phyloP scores from a whole-genome alignment of 2,797 vertebrate genomes.

The Karalla daura region DNA sequence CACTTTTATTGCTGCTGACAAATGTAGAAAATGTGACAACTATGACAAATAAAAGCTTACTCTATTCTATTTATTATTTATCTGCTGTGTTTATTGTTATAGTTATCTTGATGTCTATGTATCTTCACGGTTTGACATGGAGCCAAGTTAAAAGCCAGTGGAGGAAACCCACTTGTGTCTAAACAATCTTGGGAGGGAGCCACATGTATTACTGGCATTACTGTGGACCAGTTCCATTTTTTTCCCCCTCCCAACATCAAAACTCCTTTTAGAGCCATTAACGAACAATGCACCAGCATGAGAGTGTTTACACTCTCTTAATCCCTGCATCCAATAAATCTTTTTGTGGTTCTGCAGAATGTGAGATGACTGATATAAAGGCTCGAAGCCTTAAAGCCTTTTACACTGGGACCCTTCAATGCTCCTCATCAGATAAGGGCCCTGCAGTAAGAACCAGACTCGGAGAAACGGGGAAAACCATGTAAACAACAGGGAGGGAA shows the following conservation, averaged over 20 bases:
- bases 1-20: too few relatives aligned
- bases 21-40: too few relatives aligned
- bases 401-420: conserved; percentile 1
- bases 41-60: too few relatives aligned
- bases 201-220: not conserved
- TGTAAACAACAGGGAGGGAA: conserved; percentile 28
- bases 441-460: not conserved
- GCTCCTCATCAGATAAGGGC: not conserved
- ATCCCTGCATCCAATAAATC: not conserved
- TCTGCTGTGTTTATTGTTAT: too few relatives aligned
- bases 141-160: too few relatives aligned
- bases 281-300: conserved; percentile 3
- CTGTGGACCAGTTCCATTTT: not conserved
- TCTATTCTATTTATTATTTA: too few relatives aligned
- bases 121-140: too few relatives aligned
- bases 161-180: too few relatives aligned
- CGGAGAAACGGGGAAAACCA: conserved; percentile 24
- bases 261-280: not conserved
- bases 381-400: conserved; percentile 1
- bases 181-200: too few relatives aligned
- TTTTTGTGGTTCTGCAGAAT: conserved; percentile 18
- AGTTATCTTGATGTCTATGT: too few relatives aligned
- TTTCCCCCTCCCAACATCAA: not conserved
- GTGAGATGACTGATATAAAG: conserved; percentile 17
- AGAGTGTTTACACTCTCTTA: conserved; percentile 14